Evolutionary conservation across 2,113 vertebrate species (phyloP).

Genomic region (Silurus glanis): DNA sequence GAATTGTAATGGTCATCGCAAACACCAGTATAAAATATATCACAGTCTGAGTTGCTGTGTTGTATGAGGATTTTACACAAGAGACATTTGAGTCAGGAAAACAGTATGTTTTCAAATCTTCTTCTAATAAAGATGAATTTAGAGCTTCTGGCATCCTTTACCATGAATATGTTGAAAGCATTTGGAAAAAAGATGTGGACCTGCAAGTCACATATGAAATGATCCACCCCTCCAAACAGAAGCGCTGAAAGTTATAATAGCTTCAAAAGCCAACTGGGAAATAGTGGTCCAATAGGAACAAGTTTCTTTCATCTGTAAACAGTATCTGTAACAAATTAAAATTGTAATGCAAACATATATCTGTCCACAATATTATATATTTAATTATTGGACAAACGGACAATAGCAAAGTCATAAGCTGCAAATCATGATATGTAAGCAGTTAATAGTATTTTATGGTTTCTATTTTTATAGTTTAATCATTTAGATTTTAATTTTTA

Average conservation of each 20-base stretch:
- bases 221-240: neutral
- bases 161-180: neutral
- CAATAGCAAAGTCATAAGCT: neutral
- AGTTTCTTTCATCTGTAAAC: neutral
- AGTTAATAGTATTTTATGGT: neutral
- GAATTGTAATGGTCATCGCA: conserved; percentile 49
- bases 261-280: neutral
- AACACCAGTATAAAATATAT: conserved; percentile 54
- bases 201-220: neutral
- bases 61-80: conserved; percentile 58
- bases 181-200: neutral
- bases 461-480: neutral
- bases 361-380: neutral
- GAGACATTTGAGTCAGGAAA: conserved; percentile 63
- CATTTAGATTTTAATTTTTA: neutral
- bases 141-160: conserved; percentile 31
- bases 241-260: neutral
- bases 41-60: conserved; percentile 45
- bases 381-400: neutral
- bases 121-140: conserved; percentile 30
- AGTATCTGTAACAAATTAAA: neutral
- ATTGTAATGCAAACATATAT: neutral
- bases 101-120: conserved; percentile 48
- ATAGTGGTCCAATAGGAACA: neutral
- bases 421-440: conserved; percentile 29